These are phyloP conservation scores for Polydrusus pterygomalis DNA, from an alignment of 2,888 invertebrate species.

Conservation along the genomic window DNA sequence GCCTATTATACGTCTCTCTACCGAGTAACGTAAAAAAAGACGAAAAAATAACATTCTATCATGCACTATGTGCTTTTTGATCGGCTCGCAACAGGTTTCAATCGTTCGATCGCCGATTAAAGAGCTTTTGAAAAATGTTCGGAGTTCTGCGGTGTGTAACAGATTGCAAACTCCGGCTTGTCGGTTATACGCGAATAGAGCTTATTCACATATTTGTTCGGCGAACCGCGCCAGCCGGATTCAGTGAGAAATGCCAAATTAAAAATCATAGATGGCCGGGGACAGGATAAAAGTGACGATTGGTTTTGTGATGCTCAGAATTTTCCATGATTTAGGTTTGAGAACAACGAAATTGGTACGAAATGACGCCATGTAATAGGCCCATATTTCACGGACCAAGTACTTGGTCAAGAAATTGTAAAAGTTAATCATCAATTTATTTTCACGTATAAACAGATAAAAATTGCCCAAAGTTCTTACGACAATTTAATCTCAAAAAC, in stretches of 20 bases:
- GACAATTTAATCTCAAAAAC: too few relatives aligned
- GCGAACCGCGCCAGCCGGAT: constrained; percentile 40
- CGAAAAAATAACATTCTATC: constrained; percentile 3
- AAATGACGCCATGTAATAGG: neutral
- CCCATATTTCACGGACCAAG: too few relatives aligned
- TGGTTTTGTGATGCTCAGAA: constrained; percentile 1
- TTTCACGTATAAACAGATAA: too few relatives aligned
- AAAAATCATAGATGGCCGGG: constrained; percentile 42
- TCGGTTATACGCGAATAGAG: constrained; percentile 50
- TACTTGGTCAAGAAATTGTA: too few relatives aligned
- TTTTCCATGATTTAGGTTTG: too few relatives aligned
- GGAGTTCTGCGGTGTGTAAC: constrained; percentile 69
- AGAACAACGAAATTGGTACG: neutral
- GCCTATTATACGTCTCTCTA: neutral
- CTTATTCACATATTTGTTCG: constrained; percentile 66
- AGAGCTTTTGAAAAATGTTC: constrained; percentile 72
- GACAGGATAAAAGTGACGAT: neutral
- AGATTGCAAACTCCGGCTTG: constrained; percentile 67
- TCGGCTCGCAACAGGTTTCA: constrained; percentile 70
- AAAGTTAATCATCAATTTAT: too few relatives aligned
- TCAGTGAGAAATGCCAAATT: constrained; percentile 48
- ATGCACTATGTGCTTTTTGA: constrained; percentile 21
- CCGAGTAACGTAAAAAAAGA: neutral
- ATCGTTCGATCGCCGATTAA: constrained; percentile 72
- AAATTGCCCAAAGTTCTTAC: too few relatives aligned